A percentile compares a stretch with the other conserved stretches of the same genome.
These are phyloP conservation scores for Perodicticus potto DNA, from an alignment of 2,797 vertebrate species.

Conservation along the genomic window DNA sequence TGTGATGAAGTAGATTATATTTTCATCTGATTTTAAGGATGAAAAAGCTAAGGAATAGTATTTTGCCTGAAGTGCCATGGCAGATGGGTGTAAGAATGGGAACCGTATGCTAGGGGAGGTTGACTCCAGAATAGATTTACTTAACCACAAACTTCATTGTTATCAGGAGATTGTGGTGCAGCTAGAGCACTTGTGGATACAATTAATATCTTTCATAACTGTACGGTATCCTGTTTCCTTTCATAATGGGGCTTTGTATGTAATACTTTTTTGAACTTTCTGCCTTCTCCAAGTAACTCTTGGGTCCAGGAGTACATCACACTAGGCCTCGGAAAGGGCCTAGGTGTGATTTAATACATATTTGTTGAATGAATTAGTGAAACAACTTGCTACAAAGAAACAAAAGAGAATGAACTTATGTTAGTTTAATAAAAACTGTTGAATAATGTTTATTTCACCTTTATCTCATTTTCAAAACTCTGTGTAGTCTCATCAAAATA, in stretches of 20 bases:
- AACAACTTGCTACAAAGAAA: not conserved
- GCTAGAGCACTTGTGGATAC: not conserved
- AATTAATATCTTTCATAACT: not conserved
- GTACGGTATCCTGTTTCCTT: not conserved
- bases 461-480: not conserved
- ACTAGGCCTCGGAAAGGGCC: not conserved
- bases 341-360: not conserved
- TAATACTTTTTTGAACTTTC: not conserved
- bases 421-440: not conserved
- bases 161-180: not conserved
- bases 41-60: not conserved
- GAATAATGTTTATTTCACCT: not conserved
- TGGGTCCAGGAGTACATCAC: not conserved
- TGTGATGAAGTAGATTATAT: not conserved
- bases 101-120: not conserved
- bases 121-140: not conserved
- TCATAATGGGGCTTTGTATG: not conserved
- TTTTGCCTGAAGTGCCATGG: not conserved
- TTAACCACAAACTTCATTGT: not conserved
- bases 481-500: slow-evolving; percentile 20
- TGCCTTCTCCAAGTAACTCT: not conserved
- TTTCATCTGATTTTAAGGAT: not conserved
- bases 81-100: not conserved
- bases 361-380: not conserved
- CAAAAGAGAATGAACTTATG: not conserved